These are phyloP conservation scores for Stenoptilia bipunctidactyla DNA, from an alignment of 2,888 invertebrate species.

Conservation along the genomic window DNA sequence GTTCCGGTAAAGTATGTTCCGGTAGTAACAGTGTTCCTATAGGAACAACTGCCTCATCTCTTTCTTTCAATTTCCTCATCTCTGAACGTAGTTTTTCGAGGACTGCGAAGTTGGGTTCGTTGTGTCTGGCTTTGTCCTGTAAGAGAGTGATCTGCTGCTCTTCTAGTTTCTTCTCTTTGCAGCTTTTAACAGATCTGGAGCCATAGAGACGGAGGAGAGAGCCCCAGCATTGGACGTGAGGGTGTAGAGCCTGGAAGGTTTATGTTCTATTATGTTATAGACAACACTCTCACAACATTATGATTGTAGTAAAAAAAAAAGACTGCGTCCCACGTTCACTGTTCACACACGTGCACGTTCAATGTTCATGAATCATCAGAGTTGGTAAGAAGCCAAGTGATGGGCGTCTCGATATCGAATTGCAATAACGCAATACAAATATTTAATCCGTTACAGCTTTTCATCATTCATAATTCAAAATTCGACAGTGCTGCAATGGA, in stretches of 20 bases:
- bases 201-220: slow-evolving; percentile 94
- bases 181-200: slow-evolving; percentile 89
- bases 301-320: too few species aligned
- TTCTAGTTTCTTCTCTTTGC: slow-evolving; percentile 92
- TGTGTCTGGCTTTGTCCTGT: slow-evolving; percentile 85
- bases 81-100: slow-evolving; percentile 86
- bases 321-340: too few species aligned
- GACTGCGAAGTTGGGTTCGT: slow-evolving; percentile 93
- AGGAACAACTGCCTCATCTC: slow-evolving; percentile 72
- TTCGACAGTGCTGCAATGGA: too few species aligned
- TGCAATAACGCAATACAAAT: too few species aligned
- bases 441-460: too few species aligned
- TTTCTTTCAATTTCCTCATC: slow-evolving; percentile 81
- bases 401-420: too few species aligned
- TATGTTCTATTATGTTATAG: too few species aligned
- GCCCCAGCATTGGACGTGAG: slow-evolving; percentile 95
- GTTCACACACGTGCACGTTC: too few species aligned
- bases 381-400: too few species aligned
- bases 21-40: slow-evolving; percentile 61
- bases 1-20: slow-evolving; percentile 74
- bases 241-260: slow-evolving; percentile 88
- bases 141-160: slow-evolving; percentile 93
- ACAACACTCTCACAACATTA: too few species aligned
- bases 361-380: too few species aligned
- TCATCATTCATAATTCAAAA: too few species aligned